These are phyloP conservation scores for Globia sparganii DNA, from an alignment of 2,888 invertebrate genomes.

Conservation along the genomic window DNA sequence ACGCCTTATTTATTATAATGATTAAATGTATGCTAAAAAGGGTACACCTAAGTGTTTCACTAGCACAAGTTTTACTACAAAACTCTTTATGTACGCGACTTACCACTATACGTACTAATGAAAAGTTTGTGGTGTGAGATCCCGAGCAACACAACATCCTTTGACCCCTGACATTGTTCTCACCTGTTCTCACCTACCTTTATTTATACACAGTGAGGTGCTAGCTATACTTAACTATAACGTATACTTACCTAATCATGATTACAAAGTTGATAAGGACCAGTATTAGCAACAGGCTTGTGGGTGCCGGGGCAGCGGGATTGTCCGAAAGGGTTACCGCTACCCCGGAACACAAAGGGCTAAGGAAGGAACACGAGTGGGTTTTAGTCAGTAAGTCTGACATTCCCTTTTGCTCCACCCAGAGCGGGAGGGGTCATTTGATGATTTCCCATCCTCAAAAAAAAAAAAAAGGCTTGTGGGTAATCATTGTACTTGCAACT, in stretches of 20 bases:
- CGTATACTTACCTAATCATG: not conserved
- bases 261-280: too few relatives aligned
- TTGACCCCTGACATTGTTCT: not conserved
- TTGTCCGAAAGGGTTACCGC: too few relatives aligned
- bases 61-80: not conserved
- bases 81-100: not conserved
- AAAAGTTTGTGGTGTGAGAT: conserved; percentile 31
- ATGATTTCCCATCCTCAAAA: too few relatives aligned
- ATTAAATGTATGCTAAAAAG: not conserved
- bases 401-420: too few relatives aligned
- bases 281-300: too few relatives aligned
- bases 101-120: conserved; percentile 30
- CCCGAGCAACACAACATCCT: conserved; percentile 8
- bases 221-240: not conserved
- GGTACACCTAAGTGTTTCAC: not conserved
- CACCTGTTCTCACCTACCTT: not conserved
- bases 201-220: not conserved
- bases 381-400: too few relatives aligned
- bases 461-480: too few relatives aligned
- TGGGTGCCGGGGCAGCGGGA: too few relatives aligned
- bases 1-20: not conserved
- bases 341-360: too few relatives aligned
- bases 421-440: too few relatives aligned
- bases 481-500: not conserved
- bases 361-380: too few relatives aligned